Evolutionary conservation across 2,888 invertebrate genomes (phyloP).

Genomic region (Petrophora chlorosata): DNA sequence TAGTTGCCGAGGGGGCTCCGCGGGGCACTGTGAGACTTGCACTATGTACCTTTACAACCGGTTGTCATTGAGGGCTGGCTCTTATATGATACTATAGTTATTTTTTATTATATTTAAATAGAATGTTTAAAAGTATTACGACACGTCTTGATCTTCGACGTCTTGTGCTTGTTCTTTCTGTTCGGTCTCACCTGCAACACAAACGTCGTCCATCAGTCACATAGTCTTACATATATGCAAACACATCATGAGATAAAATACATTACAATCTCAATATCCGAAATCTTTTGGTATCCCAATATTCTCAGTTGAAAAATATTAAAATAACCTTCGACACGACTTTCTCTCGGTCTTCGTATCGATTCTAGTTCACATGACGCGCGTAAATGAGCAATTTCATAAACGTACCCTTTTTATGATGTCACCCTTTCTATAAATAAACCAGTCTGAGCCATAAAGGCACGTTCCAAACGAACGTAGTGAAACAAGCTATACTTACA

Average conservation of each 20-base stretch:
- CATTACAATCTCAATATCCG: too few relatives aligned
- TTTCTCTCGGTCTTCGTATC: too few relatives aligned
- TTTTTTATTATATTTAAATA: constrained; percentile 77
- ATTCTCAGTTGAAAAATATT: too few relatives aligned
- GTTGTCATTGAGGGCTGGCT: constrained; percentile 75
- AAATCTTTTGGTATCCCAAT: too few relatives aligned
- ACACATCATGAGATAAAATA: too few relatives aligned
- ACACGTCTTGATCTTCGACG: constrained; percentile 97
- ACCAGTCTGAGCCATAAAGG: constrained; percentile 28
- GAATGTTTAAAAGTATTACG: constrained; percentile 87
- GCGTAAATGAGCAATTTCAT: constrained; percentile 1
- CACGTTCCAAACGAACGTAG: constrained; percentile 9
- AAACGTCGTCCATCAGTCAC: too few relatives aligned
- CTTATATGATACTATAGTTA: constrained; percentile 81
- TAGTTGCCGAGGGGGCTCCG: constrained; percentile 7
- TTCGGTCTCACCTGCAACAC: constrained; percentile 91
- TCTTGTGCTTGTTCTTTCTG: constrained; percentile 96
- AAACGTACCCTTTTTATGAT: constrained; percentile 11
- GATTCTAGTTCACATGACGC: constrained; percentile 2
- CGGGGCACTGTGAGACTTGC: constrained; percentile 38
- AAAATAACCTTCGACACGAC: too few relatives aligned
- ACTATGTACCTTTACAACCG: constrained; percentile 55
- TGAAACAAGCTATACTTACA: constrained; percentile 17
- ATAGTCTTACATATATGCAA: too few relatives aligned
- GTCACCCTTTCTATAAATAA: constrained; percentile 26